Conservation (phyloP, 1,140 invertebrate species). For the Leptopilina clavipes region DNA sequence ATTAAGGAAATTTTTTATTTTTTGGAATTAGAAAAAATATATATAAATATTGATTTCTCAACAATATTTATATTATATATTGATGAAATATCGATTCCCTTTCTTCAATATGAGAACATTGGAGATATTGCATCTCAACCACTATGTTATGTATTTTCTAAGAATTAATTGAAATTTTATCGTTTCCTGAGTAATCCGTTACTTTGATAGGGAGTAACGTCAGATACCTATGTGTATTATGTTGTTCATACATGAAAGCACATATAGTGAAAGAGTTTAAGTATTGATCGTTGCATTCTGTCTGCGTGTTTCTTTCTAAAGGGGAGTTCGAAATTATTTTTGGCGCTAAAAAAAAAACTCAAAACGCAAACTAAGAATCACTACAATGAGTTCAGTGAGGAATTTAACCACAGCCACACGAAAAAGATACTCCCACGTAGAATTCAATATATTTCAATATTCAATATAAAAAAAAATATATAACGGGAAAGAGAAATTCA, state of each 20-base stretch:
- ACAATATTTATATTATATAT: too few relatives aligned
- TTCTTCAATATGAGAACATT: not conserved
- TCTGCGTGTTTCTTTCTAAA: constrained; percentile 21
- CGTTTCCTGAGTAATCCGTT: not conserved
- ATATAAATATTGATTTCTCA: too few relatives aligned
- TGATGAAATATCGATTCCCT: not conserved
- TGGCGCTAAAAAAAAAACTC: constrained; percentile 7
- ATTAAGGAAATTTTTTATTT: too few relatives aligned
- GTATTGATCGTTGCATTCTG: constrained; percentile 33
- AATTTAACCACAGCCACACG: not conserved
- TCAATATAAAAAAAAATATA: too few relatives aligned
- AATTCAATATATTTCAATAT: too few relatives aligned
- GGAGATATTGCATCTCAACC: not conserved
- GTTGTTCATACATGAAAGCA: not conserved
- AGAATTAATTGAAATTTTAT: constrained; percentile 8
- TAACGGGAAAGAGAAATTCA: too few relatives aligned
- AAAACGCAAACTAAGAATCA: not conserved
- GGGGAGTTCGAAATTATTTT: constrained; percentile 22
- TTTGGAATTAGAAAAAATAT: too few relatives aligned
- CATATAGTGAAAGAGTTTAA: constrained; percentile 8
- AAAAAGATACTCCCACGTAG: too few relatives aligned
- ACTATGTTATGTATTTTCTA: not conserved
- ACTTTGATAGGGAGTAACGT: not conserved
- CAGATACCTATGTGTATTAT: not conserved
- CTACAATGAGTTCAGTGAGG: not conserved